Evolutionary conservation across 2,113 vertebrate genomes (phyloP).

Genomic region (Solea senegalensis): DNA sequence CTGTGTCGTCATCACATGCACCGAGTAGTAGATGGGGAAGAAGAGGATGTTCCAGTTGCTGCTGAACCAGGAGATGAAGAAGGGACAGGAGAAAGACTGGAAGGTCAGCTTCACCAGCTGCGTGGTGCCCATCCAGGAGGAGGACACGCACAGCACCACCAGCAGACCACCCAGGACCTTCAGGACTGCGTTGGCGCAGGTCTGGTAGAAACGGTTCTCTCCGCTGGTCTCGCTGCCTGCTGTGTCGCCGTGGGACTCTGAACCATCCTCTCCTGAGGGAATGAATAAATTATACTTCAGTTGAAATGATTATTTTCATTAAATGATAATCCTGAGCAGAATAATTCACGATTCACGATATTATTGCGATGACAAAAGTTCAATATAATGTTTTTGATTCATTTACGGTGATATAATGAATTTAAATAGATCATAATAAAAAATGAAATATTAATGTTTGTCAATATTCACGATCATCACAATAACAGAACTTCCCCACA

Average conservation of each 20-base stretch:
- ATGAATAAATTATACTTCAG: not conserved
- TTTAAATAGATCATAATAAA: no score
- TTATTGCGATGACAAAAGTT: no score
- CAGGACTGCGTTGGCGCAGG: constrained; percentile 84
- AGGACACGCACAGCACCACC: constrained; percentile 93
- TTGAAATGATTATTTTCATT: no score
- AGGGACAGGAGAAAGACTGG: constrained; percentile 97
- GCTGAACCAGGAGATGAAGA: constrained; percentile 99
- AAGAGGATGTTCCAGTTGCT: constrained; percentile 99
- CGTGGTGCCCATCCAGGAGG: constrained; percentile 97
- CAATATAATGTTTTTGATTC: no score
- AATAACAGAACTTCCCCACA: no score
- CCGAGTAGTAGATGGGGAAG: constrained; percentile 98
- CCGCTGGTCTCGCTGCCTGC: constrained; percentile 78
- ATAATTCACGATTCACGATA: no score
- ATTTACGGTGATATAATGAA: no score
- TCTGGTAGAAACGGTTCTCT: constrained; percentile 83
- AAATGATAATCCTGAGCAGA: no score
- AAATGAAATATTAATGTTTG: no score
- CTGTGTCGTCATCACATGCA: constrained; percentile 89
- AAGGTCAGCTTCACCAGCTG: constrained; percentile 97
- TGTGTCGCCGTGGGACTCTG: constrained; percentile 87
- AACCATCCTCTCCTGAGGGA: constrained; percentile 89
- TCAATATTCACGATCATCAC: no score
- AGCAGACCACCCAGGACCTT: constrained; percentile 94